Conservation (phyloP, 2,113 vertebrate species). For the Aphelocoma coerulescens region DNA sequence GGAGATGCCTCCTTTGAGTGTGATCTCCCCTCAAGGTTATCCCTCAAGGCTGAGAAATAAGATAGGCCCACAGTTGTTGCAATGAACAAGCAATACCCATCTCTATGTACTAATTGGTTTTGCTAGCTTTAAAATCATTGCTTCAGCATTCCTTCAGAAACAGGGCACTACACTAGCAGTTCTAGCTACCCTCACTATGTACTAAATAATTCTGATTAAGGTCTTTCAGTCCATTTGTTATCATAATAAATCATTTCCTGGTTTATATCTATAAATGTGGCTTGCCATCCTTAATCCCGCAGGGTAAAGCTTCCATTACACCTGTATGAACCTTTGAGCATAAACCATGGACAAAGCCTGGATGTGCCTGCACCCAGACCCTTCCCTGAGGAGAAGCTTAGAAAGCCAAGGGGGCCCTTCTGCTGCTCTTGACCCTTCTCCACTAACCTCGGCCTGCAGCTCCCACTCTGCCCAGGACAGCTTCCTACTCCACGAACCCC, state of each 20-base stretch:
- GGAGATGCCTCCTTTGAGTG: not conserved
- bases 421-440: not conserved
- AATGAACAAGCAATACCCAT: not conserved
- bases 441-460: fast-evolving
- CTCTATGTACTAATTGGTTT: not conserved
- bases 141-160: not conserved
- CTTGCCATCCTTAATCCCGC: no score
- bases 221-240: not conserved
- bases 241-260: not conserved
- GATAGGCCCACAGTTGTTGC: no score
- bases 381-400: no score
- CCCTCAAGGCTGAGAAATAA: not conserved
- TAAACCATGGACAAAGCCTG: not conserved
- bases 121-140: fast-evolving
- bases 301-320: not conserved
- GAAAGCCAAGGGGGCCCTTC: not conserved
- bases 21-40: not conserved
- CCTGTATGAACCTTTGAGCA: not conserved
- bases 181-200: not conserved
- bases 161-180: no score
- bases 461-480: not conserved
- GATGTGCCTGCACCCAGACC: no score
- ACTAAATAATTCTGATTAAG: not conserved
- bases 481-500: not conserved
- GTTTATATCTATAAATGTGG: not conserved